Evolutionary conservation across 2,113 vertebrate species (phyloP).

Genomic region (Eupsittula cactorum): DNA sequence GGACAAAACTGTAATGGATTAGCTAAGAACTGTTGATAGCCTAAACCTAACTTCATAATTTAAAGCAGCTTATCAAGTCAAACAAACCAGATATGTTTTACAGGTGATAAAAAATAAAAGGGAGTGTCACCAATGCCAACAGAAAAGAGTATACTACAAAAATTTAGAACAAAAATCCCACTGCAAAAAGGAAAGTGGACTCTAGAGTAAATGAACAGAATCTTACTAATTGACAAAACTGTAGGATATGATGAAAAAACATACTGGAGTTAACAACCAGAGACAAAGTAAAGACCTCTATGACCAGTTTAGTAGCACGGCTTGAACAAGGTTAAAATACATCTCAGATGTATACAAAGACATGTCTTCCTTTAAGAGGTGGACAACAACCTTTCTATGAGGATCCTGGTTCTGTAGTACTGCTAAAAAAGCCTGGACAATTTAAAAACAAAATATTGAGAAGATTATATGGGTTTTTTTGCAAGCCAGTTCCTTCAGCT

Average conservation of each 20-base stretch:
- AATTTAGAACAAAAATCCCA: neutral
- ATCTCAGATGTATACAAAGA: neutral
- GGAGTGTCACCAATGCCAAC: neutral
- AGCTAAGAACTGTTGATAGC: neutral
- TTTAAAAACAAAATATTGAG: neutral
- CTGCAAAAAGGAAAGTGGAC: neutral
- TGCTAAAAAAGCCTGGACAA: neutral
- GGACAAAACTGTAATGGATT: neutral
- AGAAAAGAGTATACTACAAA: neutral
- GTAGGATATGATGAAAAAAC: neutral
- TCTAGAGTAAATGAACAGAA: neutral
- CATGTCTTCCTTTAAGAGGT: neutral
- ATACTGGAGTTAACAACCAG: neutral
- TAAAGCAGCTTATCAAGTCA: neutral
- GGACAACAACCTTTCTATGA: neutral
- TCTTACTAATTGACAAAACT: neutral
- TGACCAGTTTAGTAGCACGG: neutral
- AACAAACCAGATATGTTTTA: neutral
- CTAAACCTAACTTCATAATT: neutral
- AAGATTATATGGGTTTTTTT: rapidly evolving
- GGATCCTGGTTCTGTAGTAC: neutral
- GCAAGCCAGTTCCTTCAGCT: neutral
- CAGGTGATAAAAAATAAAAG: neutral
- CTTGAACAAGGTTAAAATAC: neutral
- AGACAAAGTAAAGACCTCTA: neutral